Base-by-base conservation (phyloP, 2,888 invertebrate species). In the Lysandra coridon region DNA sequence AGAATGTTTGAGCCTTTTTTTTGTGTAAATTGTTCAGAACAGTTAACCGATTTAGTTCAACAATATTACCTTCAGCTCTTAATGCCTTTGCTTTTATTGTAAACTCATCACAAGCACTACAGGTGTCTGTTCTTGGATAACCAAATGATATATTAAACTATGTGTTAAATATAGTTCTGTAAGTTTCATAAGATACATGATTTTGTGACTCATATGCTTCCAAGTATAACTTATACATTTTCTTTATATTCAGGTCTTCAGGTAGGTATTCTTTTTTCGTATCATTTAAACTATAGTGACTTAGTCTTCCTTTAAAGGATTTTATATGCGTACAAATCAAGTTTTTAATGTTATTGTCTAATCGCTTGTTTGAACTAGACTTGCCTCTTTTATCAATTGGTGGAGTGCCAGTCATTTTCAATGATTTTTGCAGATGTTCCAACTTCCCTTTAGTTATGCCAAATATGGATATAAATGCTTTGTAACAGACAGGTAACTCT, bases 221-320 rank as follows among this genome's bases (percentile, higher is more conserved):
- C 40, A 69, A 78, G 69, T 44, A 69, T 69, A 78, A 14, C 23
- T 64, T 69, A 69, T 62, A 78, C 64, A 78, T 64, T 74, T 57
- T 79, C 53, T 79, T 79, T 17, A 80, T 80, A 17, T 78, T 81
- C 49, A 80, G 60, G 10, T 80, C 81, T 64, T 81, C 83, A 40
- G 81, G 81, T 23, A 81, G 69, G 81, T 83, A 82, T 78, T 78
- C 78, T 82, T 82, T 82, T 80, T 80, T 80, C 17, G 79, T 81
- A 78, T 80, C 80, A 49, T 82, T 80, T n/a, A 81, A 37, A 40
- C 81, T 83, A 40, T 82, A 82, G 57, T 82, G 82, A 77, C 83
- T 82, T 80, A 30, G 30, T 73, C 81, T 79, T 79, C 80, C 80
- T 79, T 82, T 80, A 23, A 82, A 81, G 10, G 80, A 81, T 80